A percentile compares a stretch with the other conserved stretches of the same genome.
Evolutionary conservation across 1,140 invertebrate genomes (phyloP).

Genomic region (Neotoxoptera formosana): DNA sequence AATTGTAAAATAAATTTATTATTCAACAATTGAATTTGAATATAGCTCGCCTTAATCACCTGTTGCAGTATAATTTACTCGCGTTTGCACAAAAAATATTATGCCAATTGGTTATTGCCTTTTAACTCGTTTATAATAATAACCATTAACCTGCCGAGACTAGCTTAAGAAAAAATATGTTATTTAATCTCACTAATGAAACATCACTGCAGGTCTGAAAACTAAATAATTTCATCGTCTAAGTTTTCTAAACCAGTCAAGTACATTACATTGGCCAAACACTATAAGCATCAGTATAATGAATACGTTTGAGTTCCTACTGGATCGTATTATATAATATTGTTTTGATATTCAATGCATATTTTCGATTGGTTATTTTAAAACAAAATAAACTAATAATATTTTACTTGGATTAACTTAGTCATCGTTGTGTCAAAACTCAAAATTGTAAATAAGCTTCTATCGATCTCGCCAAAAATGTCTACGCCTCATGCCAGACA

Average conservation of each 20-base stretch:
- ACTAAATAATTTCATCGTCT: not conserved
- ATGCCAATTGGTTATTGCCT: not conserved
- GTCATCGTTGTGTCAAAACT: not conserved
- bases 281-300: not conserved
- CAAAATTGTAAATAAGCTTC: not conserved
- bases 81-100: not conserved
- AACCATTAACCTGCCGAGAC: not conserved
- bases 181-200: not conserved
- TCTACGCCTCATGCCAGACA: not conserved
- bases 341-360: not conserved
- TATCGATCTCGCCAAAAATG: not conserved
- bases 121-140: conserved; percentile 14
- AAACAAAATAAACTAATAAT: not conserved
- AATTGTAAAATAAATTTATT: conserved; percentile 10
- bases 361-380: not conserved
- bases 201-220: not conserved
- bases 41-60: too few relatives aligned
- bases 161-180: not conserved
- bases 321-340: not conserved
- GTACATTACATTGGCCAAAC: not conserved
- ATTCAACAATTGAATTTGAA: not conserved
- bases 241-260: not conserved
- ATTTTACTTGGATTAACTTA: not conserved
- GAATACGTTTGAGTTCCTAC: not conserved
- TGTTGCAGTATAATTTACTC: not conserved